A percentile compares a stretch with the other conserved stretches of the same genome.
phyloP scores from a whole-genome alignment of 2,888 invertebrate species.

The Plebejus anna region DNA sequence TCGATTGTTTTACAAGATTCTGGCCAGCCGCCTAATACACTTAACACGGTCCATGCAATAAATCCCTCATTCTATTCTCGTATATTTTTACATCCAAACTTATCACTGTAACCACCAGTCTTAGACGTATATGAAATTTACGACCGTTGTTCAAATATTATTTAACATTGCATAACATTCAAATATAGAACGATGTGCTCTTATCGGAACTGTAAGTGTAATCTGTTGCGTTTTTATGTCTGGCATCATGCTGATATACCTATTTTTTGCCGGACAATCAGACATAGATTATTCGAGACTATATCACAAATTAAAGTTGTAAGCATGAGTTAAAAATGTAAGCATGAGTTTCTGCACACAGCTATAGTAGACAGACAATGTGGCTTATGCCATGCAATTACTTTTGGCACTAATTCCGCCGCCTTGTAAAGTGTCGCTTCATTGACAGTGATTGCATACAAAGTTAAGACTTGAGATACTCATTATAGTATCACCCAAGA shows the following conservation, averaged over 20 bases:
- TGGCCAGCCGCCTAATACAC: slow-evolving; percentile 65
- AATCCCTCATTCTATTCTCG: slow-evolving; percentile 59
- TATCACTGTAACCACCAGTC: slow-evolving; percentile 35
- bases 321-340: background rate
- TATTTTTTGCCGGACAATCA: background rate
- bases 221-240: background rate
- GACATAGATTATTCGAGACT: background rate
- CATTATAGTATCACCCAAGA: too few relatives aligned
- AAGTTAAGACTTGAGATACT: too few relatives aligned
- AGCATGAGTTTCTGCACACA: background rate
- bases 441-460: too few relatives aligned
- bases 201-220: background rate
- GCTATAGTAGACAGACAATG: too few relatives aligned
- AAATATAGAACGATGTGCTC: slow-evolving; percentile 6
- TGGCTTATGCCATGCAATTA: too few relatives aligned
- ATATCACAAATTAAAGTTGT: too few relatives aligned
- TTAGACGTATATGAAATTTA: slow-evolving; percentile 20
- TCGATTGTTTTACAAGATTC: slow-evolving; percentile 60
- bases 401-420: background rate
- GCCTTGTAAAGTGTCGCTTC: background rate
- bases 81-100: slow-evolving; percentile 46
- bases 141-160: slow-evolving; percentile 19
- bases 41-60: slow-evolving; percentile 56
- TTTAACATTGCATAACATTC: slow-evolving; percentile 20
- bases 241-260: slow-evolving; percentile 8